Percentiles rank a stretch among this genome's conserved stretches.
Conservation (phyloP, 2,113 vertebrate species). For the Dissostichus mawsoni region DNA sequence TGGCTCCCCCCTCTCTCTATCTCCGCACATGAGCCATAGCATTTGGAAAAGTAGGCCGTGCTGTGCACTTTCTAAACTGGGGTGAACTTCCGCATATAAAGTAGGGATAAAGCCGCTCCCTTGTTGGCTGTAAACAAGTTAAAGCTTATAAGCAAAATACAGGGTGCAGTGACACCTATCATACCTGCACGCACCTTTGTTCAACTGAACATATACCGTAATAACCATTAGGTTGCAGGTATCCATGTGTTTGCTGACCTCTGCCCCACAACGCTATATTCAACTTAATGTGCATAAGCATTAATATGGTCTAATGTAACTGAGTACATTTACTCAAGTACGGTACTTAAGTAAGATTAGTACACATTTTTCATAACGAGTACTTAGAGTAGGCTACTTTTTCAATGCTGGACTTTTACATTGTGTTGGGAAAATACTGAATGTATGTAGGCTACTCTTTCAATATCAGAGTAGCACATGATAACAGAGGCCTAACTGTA, state of each 20-base stretch:
- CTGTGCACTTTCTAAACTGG: slow-evolving; percentile 58
- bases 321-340: too few species aligned
- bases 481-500: too few species aligned
- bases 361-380: too few species aligned
- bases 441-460: too few species aligned
- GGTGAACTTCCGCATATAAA: slow-evolving; percentile 62
- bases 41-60: slow-evolving; percentile 71
- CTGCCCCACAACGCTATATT: neutral
- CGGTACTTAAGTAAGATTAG: too few species aligned
- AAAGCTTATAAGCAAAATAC: slow-evolving; percentile 4
- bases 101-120: slow-evolving; percentile 51
- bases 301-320: too few species aligned
- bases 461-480: too few species aligned
- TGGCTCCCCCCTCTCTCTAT: slow-evolving; percentile 9
- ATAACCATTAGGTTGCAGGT: too few species aligned
- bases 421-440: too few species aligned
- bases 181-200: neutral
- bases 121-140: slow-evolving; percentile 46
- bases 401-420: too few species aligned
- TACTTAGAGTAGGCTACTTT: too few species aligned
- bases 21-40: slow-evolving; percentile 50
- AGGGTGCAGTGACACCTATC: neutral
- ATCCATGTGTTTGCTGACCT: neutral
- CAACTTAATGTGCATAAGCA: neutral
- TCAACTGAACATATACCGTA: neutral